Evolutionary conservation across 2,113 vertebrate species (phyloP), one percentile per base, ranked within the genome.

Genomic region (Pelecanoides urinatrix): DNA sequence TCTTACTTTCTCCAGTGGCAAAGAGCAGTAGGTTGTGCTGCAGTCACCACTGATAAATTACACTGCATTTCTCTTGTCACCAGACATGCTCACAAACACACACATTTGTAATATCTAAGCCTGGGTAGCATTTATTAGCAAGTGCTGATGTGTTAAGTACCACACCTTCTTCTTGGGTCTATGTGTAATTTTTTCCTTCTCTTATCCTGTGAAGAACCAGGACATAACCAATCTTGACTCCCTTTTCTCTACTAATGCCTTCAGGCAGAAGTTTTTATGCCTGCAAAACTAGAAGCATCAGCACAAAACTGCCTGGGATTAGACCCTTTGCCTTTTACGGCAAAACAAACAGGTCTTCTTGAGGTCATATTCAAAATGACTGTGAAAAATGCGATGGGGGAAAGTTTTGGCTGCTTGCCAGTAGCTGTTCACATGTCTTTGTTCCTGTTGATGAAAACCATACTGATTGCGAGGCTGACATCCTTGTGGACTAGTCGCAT

Each of bases 371-470:
- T 94, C 85, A 95, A 96, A 97, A 97, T 38, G 86, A 96, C 91
- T 96, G 95, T 88, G 96, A 96, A 97, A 97, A 96, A 97, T 94
- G 80, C 47, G 91, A 90, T 86, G 90, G 94, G 89, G 88, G 61
- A 92, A 94, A 94, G 86, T 91, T 85, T 25, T 88, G 95, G 93
- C 95, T 0, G 21, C 62, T 78, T 38, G 88, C 95, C 97, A 95
- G 78, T 72, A 63, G 94, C 95, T 92, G 56, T 96, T 97, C 94
- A 85, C 91, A 92, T 95, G 91, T 92, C 95, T 96, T 96, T 95
- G 79, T 95, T 96, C 92, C 93, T 77, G 86, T 29, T 97, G 97
- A 97, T 94, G 96, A 97, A 92, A 97, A 97, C 95, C 97, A 96
- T 92, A 95, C 91, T 59, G 91, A 91, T 87, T 49, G 88, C 11